A percentile compares a stretch with the other conserved stretches of the same genome.
These are phyloP conservation scores for Arion vulgaris DNA, from an alignment of 1,140 invertebrate genomes.

Conservation along the genomic window DNA sequence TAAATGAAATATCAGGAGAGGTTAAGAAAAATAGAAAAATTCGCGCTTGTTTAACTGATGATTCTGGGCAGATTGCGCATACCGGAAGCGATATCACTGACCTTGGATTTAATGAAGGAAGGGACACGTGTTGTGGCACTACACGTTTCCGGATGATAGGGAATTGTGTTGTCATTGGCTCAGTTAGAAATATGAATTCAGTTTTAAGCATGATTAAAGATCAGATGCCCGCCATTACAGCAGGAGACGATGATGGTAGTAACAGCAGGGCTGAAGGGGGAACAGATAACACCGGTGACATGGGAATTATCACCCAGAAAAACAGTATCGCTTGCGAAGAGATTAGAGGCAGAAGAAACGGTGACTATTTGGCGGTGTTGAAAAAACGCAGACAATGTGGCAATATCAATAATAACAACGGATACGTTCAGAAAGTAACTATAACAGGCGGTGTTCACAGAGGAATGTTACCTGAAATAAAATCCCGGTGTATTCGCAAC, in stretches of 20 bases:
- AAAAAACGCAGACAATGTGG: neutral
- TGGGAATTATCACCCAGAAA: neutral
- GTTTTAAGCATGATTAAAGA: neutral
- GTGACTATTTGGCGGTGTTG: neutral
- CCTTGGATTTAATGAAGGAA: neutral
- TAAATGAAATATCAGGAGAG: neutral
- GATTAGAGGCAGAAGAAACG: neutral
- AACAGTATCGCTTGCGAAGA: neutral
- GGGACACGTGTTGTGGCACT: neutral
- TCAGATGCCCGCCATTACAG: neutral
- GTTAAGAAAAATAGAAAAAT: neutral
- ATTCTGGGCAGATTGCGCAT: neutral
- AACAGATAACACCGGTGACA: too few species aligned
- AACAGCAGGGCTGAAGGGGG: neutral
- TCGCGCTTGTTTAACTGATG: neutral
- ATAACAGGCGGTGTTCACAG: neutral
- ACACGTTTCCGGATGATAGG: neutral
- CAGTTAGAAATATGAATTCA: neutral
- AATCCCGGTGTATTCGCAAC: too few species aligned
- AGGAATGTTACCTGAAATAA: neutral
- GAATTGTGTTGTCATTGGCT: neutral
- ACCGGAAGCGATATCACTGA: neutral
- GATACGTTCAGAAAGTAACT: too few species aligned
- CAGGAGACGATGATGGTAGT: neutral
- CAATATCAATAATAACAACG: constrained; percentile 24